Evolutionary conservation across 1,140 invertebrate species (phyloP), one percentile per base, ranked within the genome.

Genomic region (Atta cephalotes): DNA sequence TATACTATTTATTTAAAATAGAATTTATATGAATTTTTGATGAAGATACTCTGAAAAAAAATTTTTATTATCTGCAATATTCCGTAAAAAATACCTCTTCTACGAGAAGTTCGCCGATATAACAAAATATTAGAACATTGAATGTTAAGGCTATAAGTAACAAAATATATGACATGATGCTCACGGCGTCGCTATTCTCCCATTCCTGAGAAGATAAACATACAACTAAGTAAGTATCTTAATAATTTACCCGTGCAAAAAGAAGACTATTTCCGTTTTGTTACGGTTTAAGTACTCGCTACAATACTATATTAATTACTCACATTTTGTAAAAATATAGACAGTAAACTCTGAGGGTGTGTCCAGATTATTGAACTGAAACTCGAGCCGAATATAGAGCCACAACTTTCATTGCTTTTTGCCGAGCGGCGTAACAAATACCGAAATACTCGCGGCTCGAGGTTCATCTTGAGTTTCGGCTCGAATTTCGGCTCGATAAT

Each of bases 51-150:
- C 1, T 35, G 10, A 18, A 45, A 16, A 45, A 35, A 25, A 60
- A 45, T 14, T 58, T 12, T 45, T 28, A 71, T 81, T 39, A 10
- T 56, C 5, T 49, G 16, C 2, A 66, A 18, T 63, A 49, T 18
- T 9, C 16, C 2, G 65, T 21, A 18, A 70, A 56, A 66, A 16
- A 16, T 91, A 93, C 93, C 88, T 92, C 78, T 71, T 93, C 87
- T 4, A 85, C 53, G 0, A 93, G 76, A 9, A 93, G 14, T 35
- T 94, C 90, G 0, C 93, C 91, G 14, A 94, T 91, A 31, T 92
- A 91, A 58, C 93, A 93, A 72, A 92, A 92, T 78, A 93, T 92
- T 10, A 93, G 89, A 56, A 93, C 88, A 62, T 93, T 93, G 58
- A 93, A 92, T 12, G 82, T 88, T 39, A 93, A 90, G 14, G 93